A percentile compares a stretch with the other conserved stretches of the same genome.
Evolutionary conservation across 2,113 vertebrate genomes (phyloP).

Genomic region (Lycaon pictus): DNA sequence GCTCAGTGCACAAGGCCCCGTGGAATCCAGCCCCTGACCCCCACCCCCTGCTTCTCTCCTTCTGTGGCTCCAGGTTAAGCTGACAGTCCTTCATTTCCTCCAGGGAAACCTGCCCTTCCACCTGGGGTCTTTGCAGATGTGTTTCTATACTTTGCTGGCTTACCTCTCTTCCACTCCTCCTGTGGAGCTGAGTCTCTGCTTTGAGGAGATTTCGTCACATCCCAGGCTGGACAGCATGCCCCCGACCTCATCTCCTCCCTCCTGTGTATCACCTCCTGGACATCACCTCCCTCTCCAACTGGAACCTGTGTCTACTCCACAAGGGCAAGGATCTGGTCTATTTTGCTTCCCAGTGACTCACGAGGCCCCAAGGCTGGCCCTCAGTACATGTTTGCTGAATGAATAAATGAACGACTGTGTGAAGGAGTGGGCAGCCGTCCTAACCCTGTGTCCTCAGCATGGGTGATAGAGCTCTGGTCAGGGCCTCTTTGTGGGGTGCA

Average conservation of each 20-base stretch:
- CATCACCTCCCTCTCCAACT: background rate
- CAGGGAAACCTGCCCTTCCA: background rate
- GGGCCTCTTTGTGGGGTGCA: no score
- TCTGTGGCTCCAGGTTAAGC: background rate
- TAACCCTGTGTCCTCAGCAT: background rate
- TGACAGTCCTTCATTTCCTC: background rate
- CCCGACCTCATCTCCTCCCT: background rate
- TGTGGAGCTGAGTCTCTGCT: background rate
- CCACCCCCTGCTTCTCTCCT: no score
- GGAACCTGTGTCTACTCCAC: background rate
- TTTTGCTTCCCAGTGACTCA: background rate
- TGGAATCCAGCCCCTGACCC: background rate
- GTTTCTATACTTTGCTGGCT: background rate
- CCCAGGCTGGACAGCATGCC: background rate
- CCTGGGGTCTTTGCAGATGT: background rate
- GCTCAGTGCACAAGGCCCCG: background rate
- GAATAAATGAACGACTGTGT: background rate
- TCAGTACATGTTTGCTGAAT: background rate
- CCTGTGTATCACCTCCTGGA: background rate
- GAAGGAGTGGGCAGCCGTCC: background rate
- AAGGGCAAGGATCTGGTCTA: background rate
- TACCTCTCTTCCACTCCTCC: background rate
- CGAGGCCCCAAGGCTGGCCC: background rate
- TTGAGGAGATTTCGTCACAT: background rate
- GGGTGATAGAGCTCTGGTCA: background rate